Base-by-base conservation (phyloP, 2,113 vertebrate species). In the Hipposideros armiger region DNA sequence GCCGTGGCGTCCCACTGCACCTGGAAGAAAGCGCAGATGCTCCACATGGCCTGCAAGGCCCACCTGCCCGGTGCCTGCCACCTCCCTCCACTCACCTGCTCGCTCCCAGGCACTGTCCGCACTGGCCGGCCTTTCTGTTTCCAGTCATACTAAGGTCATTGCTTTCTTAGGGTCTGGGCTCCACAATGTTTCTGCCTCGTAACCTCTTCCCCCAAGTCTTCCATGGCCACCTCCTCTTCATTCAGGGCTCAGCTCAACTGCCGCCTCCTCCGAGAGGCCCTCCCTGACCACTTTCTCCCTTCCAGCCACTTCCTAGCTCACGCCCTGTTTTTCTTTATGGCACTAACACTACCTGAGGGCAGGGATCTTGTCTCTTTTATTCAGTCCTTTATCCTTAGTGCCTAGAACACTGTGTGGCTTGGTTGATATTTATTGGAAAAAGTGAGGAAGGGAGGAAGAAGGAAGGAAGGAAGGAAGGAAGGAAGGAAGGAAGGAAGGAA, bases 1-100 rank as follows among this genome's bases (percentile, higher is more conserved):
- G 0, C 16, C 0, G 14, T 2, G 42, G 36, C 62, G 70, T 54
- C 70, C 45, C 15, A 20, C 30, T 0, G 16, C 10, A 45, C 26
- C 52, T 10, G 17, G n/a, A 64, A 11, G 69, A 11, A 36, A 16
- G 14, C 50, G 5, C n/a, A 30, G 24, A 24, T 0, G 28, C 58
- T 16, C 42, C 14, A 2, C 11, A 0, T 4, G 32, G 36, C 80
- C 69, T 24, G 20, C 66, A 3, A 58, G 47, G 92, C 15, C 22
- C n/a, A 11, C 45, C 52, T 69, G 87, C 58, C 96, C 0, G 6
- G 73, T 1, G 1, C 14, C 80, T 28, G n/a, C 13, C 58, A 28
- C 28, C 40, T 16, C 40, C 22, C 22, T 32, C n/a, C 7, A 6
- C 69, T 20, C 11, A 3, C 56, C 24, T 28, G 14, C n/a, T 17